Percentiles rank a stretch among this genome's conserved stretches.
Evolutionary conservation across 1,140 invertebrate species (phyloP).

Genomic region (Drosophila lacertosa): DNA sequence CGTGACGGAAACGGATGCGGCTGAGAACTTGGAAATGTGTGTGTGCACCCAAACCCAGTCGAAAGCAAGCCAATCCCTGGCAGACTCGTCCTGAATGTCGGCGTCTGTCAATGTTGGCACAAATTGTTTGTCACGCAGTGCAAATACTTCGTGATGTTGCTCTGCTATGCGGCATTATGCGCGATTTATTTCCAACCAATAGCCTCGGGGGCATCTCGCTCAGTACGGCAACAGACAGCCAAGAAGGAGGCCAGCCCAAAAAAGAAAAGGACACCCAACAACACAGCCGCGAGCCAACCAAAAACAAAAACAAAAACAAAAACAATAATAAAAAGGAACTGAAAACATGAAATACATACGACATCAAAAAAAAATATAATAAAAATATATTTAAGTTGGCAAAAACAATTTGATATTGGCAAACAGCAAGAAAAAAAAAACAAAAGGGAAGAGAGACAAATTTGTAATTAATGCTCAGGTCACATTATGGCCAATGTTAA

Average conservation of each 20-base stretch:
- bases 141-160: conserved; percentile 84
- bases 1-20: conserved; percentile 32
- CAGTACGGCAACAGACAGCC: conserved; percentile 14
- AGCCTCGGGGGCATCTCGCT: conserved; percentile 35
- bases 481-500: not conserved
- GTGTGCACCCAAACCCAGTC: not conserved
- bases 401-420: conserved; percentile 48
- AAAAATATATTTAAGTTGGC: not conserved
- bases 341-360: conserved; percentile 46
- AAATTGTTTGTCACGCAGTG: conserved; percentile 84
- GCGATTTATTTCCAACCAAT: conserved; percentile 77
- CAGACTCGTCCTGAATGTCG: conserved; percentile 23
- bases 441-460: conserved; percentile 39
- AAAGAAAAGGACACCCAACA: conserved; percentile 37
- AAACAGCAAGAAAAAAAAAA: conserved; percentile 30
- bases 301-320: conserved; percentile 26
- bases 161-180: conserved; percentile 82
- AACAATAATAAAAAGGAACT: not conserved
- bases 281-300: conserved; percentile 35
- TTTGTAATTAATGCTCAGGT: conserved; percentile 44
- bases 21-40: conserved; percentile 8
- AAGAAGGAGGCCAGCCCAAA: conserved; percentile 22
- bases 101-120: conserved; percentile 78
- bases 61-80: too few species aligned
- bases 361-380: conserved; percentile 13